These are phyloP conservation scores for Drosophila kokeensis DNA, from an alignment of 2,888 invertebrate genomes.

Conservation along the genomic window DNA sequence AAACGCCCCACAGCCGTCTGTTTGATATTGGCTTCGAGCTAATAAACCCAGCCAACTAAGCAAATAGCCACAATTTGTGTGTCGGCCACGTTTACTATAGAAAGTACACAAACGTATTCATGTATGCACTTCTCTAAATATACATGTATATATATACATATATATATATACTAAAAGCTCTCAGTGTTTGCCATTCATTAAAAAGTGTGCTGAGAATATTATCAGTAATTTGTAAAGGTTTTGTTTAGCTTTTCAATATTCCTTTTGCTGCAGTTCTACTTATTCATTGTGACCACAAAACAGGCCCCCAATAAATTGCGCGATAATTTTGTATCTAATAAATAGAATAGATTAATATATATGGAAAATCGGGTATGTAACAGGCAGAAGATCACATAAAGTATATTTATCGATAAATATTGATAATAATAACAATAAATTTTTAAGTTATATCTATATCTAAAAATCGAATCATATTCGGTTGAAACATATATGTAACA, in stretches of 20 bases:
- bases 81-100: slow-evolving; percentile 47
- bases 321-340: slow-evolving; percentile 28
- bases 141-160: not conserved
- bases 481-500: not conserved
- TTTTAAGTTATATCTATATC: not conserved
- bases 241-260: not conserved
- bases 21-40: slow-evolving; percentile 63
- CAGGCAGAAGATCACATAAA: not conserved
- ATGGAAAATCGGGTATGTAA: not conserved
- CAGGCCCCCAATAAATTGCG: slow-evolving; percentile 35
- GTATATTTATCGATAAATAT: not conserved
- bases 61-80: slow-evolving; percentile 56
- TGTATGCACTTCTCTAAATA: not conserved
- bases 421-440: not conserved
- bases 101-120: slow-evolving; percentile 36
- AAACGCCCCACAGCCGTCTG: slow-evolving; percentile 32
- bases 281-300: slow-evolving; percentile 8
- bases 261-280: slow-evolving; percentile 3
- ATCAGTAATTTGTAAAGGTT: not conserved
- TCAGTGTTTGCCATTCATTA: slow-evolving; percentile 52
- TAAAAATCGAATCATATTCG: not conserved
- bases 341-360: not conserved
- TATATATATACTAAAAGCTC: slow-evolving; percentile 1
- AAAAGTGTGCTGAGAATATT: not conserved
- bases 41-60: slow-evolving; percentile 63